A percentile compares a stretch with the other conserved stretches of the same genome.
Conservation (phyloP, 2,888 invertebrate species). For the Nemoura dubitans region DNA sequence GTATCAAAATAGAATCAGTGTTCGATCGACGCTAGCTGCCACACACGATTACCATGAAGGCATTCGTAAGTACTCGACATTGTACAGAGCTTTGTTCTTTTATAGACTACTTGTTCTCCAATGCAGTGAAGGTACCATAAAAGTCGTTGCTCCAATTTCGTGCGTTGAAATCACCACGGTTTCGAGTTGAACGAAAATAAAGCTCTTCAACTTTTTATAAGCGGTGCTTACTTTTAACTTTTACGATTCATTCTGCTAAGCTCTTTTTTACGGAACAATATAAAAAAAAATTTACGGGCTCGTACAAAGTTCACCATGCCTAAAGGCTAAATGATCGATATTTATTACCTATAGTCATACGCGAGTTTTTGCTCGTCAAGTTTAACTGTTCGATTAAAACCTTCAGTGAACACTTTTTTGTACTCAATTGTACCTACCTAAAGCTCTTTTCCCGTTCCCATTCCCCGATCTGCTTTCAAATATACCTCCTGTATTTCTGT, state of each 20-base stretch:
- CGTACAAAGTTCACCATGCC: no score
- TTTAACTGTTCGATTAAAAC: no score
- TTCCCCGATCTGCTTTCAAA: no score
- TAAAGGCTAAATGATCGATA: no score
- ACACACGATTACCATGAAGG: constrained; percentile 25
- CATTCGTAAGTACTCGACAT: constrained; percentile 28
- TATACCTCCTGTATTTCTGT: no score
- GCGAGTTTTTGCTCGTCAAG: no score
- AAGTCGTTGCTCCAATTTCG: neutral
- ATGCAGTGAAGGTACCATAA: neutral
- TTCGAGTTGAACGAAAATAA: neutral
- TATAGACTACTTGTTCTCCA: neutral
- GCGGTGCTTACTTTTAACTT: neutral
- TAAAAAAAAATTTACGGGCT: neutral
- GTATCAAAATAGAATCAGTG: neutral
- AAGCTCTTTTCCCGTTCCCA: no score
- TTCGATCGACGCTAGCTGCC: neutral
- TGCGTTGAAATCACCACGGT: neutral
- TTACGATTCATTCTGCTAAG: neutral
- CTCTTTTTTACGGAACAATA: neutral
- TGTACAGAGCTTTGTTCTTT: neutral
- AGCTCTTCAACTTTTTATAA: neutral
- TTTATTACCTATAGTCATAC: no score
- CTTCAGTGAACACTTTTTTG: no score
- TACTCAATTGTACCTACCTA: no score